phyloP scores from a whole-genome alignment of 2,113 vertebrate species.

The Upupa epops region DNA sequence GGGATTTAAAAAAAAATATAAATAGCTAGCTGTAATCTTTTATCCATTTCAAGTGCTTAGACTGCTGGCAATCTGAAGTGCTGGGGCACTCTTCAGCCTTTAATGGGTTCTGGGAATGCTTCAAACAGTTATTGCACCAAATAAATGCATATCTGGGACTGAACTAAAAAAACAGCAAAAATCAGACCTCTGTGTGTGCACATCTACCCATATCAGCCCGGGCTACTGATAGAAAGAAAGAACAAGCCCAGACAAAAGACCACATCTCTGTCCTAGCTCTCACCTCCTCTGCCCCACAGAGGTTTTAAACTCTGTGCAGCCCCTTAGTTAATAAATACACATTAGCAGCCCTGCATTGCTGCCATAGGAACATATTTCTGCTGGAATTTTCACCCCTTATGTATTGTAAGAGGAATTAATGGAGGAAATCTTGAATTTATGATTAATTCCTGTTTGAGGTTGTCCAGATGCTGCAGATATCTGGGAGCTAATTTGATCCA shows the following conservation, averaged over 20 bases:
- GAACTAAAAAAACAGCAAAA: neutral
- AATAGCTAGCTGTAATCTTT: neutral
- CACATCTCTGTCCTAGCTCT: neutral
- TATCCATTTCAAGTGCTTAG: neutral
- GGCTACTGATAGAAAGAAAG: neutral
- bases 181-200: neutral
- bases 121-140: constrained; percentile 3
- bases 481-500: neutral
- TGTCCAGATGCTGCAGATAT: neutral
- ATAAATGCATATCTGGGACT: neutral
- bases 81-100: constrained; percentile 8
- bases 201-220: neutral
- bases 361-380: neutral
- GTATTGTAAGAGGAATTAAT: neutral
- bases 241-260: neutral
- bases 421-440: neutral
- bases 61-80: neutral
- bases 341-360: neutral
- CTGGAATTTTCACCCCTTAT: neutral
- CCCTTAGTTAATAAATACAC: neutral
- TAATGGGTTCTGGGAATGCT: constrained; percentile 29
- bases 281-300: neutral
- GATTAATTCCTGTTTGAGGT: neutral
- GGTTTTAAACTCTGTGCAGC: neutral
- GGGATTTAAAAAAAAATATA: neutral